phyloP scores from a whole-genome alignment of 2,113 vertebrate genomes.

The Rhagologus leucostigma region DNA sequence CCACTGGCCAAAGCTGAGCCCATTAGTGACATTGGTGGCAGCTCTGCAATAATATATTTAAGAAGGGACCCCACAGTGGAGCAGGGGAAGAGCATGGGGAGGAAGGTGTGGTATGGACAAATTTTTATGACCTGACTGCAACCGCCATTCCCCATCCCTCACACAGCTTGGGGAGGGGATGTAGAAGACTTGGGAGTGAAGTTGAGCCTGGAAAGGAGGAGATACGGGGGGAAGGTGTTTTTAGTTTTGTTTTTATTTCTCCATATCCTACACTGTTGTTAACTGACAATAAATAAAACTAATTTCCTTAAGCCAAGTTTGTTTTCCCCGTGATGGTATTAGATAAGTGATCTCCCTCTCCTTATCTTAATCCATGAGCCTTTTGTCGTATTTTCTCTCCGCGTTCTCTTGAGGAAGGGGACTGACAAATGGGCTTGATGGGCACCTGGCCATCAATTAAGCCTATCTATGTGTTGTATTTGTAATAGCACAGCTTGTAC shows the following conservation, averaged over 20 bases:
- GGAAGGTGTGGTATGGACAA: not conserved
- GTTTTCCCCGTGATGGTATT: not conserved
- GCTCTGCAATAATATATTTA: not conserved
- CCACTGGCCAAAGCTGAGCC: not conserved
- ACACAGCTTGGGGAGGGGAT: fast-evolving
- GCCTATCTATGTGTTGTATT: not conserved
- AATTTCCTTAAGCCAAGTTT: not conserved
- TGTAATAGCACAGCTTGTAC: not conserved
- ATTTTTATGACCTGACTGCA: not conserved
- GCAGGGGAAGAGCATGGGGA: not conserved
- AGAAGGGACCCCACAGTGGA: not conserved
- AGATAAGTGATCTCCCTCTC: not conserved
- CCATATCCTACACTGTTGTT: not conserved
- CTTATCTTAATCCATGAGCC: not conserved
- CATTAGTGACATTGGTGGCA: fast-evolving
- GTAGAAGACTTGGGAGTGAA: not conserved
- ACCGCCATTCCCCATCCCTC: fast-evolving
- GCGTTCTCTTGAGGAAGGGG: not conserved
- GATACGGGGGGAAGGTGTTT: fast-evolving
- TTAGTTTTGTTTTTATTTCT: not conserved
- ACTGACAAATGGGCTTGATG: not conserved
- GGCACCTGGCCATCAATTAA: not conserved
- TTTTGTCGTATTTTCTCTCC: not conserved
- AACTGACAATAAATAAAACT: not conserved
- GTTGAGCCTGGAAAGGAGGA: not conserved